These are phyloP conservation scores for Molossus alvarezi DNA, from an alignment of 2,797 vertebrate genomes.

Conservation along the genomic window DNA sequence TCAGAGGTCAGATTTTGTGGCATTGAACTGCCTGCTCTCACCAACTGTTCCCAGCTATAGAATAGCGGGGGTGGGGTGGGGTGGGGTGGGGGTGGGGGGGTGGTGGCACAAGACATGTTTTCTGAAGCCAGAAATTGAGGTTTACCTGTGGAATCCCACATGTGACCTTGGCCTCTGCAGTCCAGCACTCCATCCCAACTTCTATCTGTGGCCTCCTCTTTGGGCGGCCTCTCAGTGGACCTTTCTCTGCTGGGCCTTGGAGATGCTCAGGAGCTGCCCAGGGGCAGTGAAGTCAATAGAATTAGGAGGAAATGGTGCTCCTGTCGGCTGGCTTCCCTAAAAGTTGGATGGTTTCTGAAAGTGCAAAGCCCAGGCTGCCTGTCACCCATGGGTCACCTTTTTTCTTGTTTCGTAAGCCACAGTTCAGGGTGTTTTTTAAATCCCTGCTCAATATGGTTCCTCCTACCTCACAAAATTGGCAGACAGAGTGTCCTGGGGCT, in stretches of 20 bases:
- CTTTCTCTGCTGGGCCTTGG: neutral
- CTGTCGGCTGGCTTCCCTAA: neutral
- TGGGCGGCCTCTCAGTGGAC: neutral
- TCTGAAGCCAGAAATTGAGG: neutral
- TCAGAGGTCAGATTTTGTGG: neutral
- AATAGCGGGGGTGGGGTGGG: neutral
- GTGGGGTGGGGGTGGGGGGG: neutral
- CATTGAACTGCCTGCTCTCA: neutral
- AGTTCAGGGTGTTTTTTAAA: constrained; percentile 13
- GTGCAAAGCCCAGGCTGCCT: neutral
- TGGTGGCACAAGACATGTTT: neutral
- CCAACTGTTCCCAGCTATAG: neutral
- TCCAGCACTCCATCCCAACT: neutral
- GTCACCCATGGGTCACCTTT: neutral
- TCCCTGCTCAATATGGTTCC: neutral
- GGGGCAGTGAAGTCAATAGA: neutral
- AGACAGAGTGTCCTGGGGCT: neutral
- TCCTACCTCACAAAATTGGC: neutral
- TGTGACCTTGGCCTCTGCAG: neutral
- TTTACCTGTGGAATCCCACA: neutral
- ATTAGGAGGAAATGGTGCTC: neutral
- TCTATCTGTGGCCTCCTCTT: neutral
- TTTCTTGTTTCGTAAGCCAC: neutral
- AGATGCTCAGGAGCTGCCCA: neutral
- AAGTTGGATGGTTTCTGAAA: neutral